These are phyloP conservation scores for Myzus persicae DNA, from an alignment of 1,140 invertebrate species.

Conservation along the genomic window DNA sequence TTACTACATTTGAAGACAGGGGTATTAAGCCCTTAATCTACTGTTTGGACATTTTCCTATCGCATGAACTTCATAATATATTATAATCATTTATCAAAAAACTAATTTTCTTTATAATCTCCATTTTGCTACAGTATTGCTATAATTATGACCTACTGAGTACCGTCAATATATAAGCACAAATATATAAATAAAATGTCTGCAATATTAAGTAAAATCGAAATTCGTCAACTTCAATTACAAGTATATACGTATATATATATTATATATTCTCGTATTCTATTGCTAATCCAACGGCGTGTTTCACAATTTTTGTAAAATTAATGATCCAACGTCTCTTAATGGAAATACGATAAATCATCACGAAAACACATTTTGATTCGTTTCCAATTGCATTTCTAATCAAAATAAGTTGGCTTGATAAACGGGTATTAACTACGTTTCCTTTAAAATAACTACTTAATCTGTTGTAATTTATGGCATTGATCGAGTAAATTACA, in stretches of 20 bases:
- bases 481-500: not conserved
- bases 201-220: not conserved
- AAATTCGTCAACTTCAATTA: not conserved
- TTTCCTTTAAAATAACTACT: not conserved
- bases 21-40: not conserved
- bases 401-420: not conserved
- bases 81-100: not conserved
- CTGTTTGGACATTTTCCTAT: not conserved
- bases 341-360: constrained; percentile 7
- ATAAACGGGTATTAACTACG: not conserved
- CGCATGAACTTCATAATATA: not conserved
- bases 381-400: not conserved
- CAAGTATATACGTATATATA: not conserved
- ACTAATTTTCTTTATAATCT: not conserved
- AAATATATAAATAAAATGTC: not conserved
- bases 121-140: not conserved
- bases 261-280: not conserved
- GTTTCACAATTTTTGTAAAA: not conserved
- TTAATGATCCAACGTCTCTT: not conserved
- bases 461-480: not conserved
- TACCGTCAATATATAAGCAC: not conserved
- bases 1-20: not conserved
- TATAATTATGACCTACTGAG: not conserved
- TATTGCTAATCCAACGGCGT: not conserved
- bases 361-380: not conserved